Evolutionary conservation across 2,113 vertebrate genomes (phyloP).

Genomic region (Aldabrachelys gigantea): DNA sequence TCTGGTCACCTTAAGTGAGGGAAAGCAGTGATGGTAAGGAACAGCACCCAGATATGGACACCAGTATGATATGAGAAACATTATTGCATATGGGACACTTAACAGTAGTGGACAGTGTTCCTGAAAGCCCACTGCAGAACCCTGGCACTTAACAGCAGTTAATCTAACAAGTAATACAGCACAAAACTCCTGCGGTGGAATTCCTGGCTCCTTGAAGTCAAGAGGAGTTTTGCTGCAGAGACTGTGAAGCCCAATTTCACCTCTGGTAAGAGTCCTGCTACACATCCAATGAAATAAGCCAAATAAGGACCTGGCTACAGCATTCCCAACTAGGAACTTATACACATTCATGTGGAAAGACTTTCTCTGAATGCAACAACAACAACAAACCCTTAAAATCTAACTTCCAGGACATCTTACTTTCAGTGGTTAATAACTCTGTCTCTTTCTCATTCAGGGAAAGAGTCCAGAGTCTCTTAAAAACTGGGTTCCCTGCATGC

Average conservation of each 20-base stretch:
- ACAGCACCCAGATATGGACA: background rate
- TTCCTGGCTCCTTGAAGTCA: background rate
- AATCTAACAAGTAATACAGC: background rate
- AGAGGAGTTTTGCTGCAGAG: background rate
- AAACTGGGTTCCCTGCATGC: background rate
- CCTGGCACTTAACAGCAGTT: background rate
- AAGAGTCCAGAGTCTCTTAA: background rate
- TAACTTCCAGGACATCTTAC: background rate
- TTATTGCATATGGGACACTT: fast-evolving
- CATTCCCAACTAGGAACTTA: background rate
- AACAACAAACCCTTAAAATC: background rate
- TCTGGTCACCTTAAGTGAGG: no score
- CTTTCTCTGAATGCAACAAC: background rate
- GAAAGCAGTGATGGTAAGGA: background rate
- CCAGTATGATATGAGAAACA: background rate
- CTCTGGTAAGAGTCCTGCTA: background rate
- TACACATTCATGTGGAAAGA: background rate
- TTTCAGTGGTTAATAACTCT: background rate
- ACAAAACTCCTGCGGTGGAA: background rate
- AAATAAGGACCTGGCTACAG: background rate
- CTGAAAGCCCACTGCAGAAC: background rate
- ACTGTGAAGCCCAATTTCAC: background rate
- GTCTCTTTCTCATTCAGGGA: background rate
- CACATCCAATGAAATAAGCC: background rate
- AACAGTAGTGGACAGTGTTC: background rate